Conservation (phyloP, 2,888 invertebrate genomes). For the Coenonympha arcania region DNA sequence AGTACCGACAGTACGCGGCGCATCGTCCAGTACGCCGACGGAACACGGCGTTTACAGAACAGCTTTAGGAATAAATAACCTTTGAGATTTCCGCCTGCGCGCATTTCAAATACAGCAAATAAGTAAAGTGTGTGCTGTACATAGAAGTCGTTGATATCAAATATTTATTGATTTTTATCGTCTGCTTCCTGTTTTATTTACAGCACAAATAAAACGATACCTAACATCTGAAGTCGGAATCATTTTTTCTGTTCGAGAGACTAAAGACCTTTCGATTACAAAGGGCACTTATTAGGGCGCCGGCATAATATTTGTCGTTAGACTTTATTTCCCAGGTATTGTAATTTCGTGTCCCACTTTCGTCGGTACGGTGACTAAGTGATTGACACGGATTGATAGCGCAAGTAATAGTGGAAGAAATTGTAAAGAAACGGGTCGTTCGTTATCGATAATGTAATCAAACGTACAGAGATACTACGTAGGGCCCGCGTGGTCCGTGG, state of each 20-base stretch:
- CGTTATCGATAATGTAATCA: constrained; percentile 30
- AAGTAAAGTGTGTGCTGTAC: not conserved
- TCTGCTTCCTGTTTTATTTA: constrained; percentile 11
- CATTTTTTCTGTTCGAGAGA: not conserved
- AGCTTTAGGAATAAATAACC: constrained; percentile 6
- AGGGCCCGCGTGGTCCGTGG: constrained; percentile 30
- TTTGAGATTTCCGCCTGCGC: constrained; percentile 1
- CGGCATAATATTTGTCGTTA: not conserved
- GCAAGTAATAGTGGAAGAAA: constrained; percentile 16
- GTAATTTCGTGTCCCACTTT: constrained; percentile 14
- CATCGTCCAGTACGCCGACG: not conserved
- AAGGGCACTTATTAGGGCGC: not conserved
- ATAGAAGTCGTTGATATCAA: constrained; percentile 3
- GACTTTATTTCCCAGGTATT: constrained; percentile 6
- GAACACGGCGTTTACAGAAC: not conserved
- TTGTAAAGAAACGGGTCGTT: constrained; percentile 27
- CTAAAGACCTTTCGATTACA: not conserved
- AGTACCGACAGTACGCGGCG: not conserved
- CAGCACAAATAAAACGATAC: constrained; percentile 8
- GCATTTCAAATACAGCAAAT: not conserved
- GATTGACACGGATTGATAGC: constrained; percentile 24
- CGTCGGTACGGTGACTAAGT: constrained; percentile 8
- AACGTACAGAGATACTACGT: constrained; percentile 24
- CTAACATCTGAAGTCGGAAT: not conserved
- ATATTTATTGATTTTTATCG: constrained; percentile 10